Evolutionary conservation across 1,140 invertebrate genomes (phyloP).

Genomic region (Asbolus verrucosus): DNA sequence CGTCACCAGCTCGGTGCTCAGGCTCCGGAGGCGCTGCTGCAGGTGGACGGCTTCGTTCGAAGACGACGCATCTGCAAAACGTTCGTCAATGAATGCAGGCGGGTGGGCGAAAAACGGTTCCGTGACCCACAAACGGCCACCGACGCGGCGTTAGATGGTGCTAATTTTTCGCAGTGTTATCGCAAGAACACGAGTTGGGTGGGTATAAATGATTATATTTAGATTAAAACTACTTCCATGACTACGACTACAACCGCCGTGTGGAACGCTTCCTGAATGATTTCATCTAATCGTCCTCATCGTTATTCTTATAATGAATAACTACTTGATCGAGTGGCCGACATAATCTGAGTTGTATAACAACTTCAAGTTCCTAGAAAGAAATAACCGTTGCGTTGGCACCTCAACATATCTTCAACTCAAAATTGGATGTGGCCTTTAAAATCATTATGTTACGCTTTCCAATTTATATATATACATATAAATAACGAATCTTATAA

Average conservation of each 20-base stretch:
- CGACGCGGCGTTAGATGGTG: neutral
- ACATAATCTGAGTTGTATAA: slow-evolving; percentile 37
- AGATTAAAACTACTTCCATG: no score
- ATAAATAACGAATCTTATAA: no score
- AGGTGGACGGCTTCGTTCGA: slow-evolving; percentile 92
- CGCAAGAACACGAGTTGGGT: no score
- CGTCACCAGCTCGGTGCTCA: slow-evolving; percentile 90
- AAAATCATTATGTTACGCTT: no score
- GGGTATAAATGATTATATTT: no score
- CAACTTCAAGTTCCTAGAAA: slow-evolving; percentile 36
- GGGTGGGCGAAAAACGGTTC: slow-evolving; percentile 26
- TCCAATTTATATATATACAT: no score
- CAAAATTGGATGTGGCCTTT: no score
- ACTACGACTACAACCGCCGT: no score
- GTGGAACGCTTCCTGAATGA: neutral
- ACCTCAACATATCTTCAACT: no score
- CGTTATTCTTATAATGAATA: slow-evolving; percentile 15
- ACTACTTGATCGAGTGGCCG: slow-evolving; percentile 41
- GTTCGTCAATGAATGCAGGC: neutral
- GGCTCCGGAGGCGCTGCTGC: slow-evolving; percentile 87
- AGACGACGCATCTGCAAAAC: slow-evolving; percentile 86
- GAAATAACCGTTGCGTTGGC: slow-evolving; percentile 31
- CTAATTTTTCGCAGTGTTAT: no score
- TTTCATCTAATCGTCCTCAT: neutral
- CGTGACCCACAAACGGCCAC: slow-evolving; percentile 30